Evolutionary conservation across 2,113 vertebrate species (phyloP).

Genomic region (Perccottus glenii): DNA sequence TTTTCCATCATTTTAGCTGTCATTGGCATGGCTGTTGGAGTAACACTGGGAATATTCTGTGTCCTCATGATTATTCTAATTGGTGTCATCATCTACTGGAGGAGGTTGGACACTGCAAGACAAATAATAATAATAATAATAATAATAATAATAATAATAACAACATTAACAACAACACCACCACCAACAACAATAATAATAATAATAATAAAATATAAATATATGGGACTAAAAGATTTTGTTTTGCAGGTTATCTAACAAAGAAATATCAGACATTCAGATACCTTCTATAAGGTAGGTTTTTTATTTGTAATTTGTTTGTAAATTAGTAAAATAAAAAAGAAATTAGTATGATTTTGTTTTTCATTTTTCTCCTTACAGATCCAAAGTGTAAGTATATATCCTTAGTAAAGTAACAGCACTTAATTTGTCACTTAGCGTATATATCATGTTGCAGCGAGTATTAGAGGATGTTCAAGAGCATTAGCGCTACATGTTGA

Average conservation of each 20-base stretch:
- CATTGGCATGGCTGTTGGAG: constrained; percentile 78
- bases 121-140: not conserved
- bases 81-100: constrained; percentile 83
- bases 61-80: constrained; percentile 69
- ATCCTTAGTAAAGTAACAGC: not conserved
- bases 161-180: too few relatives aligned
- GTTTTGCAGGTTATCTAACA: constrained; percentile 53
- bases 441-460: too few relatives aligned
- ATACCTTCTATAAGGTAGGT: constrained; percentile 71
- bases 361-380: constrained; percentile 34
- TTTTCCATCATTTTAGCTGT: constrained; percentile 53
- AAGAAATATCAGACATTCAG: constrained; percentile 69
- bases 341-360: not conserved
- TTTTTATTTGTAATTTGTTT: not conserved
- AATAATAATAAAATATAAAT: too few relatives aligned
- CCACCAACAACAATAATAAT: too few relatives aligned
- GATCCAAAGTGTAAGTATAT: constrained; percentile 74
- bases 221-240: too few relatives aligned
- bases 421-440: too few relatives aligned
- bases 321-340: not conserved
- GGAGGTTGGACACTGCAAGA: constrained; percentile 63
- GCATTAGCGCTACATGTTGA: too few relatives aligned
- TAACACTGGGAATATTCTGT: constrained; percentile 76
- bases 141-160: too few relatives aligned
- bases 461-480: too few relatives aligned